Conservation (phyloP, 2,113 vertebrate species). For the Corythornis madagascariensis region DNA sequence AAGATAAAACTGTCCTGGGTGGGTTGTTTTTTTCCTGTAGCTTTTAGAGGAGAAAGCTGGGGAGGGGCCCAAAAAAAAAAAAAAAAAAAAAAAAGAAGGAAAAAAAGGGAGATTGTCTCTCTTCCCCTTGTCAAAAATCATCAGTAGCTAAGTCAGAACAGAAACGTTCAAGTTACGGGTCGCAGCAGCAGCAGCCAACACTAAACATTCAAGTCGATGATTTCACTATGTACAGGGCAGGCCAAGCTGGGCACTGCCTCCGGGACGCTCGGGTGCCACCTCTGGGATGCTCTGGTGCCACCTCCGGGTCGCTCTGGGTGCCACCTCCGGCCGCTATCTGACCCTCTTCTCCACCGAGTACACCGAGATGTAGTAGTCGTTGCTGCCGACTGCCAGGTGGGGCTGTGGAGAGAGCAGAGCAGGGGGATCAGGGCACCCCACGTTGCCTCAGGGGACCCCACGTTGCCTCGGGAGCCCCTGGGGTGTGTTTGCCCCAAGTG, state of each 20-base stretch:
- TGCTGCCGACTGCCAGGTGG: conserved; percentile 96
- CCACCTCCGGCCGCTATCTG: conserved; percentile 84
- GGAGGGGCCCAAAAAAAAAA: not conserved
- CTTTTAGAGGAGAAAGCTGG: conserved; percentile 40
- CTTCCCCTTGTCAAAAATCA: conserved; percentile 66
- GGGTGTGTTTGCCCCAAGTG: no score
- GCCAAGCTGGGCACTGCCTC: conserved; percentile 16
- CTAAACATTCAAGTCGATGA: conserved; percentile 84
- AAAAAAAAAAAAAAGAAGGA: not conserved
- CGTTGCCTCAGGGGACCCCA: no score
- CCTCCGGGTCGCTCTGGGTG: not conserved
- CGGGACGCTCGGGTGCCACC: not conserved
- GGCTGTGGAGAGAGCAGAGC: conserved; percentile 76
- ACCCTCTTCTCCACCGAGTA: conserved; percentile 96
- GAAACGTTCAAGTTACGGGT: conserved; percentile 72
- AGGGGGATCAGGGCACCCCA: no score
- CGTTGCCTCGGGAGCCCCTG: no score
- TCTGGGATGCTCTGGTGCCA: not conserved
- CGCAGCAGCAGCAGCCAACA: conserved; percentile 88
- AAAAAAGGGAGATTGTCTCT: conserved; percentile 31
- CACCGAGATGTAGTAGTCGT: conserved; percentile 99
- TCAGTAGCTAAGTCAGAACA: conserved; percentile 72
- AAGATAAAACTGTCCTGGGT: conserved; percentile 21
- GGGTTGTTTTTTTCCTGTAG: conserved; percentile 11
- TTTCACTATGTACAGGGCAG: conserved; percentile 83